phyloP scores from a whole-genome alignment of 2,113 vertebrate species.

The Onychostoma macrolepis region DNA sequence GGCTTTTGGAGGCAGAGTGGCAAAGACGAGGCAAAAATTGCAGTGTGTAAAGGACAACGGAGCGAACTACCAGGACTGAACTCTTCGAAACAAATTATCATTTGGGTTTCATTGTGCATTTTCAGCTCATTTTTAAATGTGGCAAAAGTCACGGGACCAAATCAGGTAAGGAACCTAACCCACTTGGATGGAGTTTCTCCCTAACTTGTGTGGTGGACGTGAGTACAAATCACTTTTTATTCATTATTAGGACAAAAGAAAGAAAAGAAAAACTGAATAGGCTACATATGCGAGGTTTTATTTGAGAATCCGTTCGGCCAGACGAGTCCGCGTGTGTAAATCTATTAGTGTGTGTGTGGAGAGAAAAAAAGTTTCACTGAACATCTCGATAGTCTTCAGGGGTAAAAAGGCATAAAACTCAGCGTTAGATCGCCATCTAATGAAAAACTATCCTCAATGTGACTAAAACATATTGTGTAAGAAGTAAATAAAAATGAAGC shows the following conservation, averaged over 20 bases:
- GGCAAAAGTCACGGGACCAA: background rate
- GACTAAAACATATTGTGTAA: background rate
- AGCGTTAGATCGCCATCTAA: constrained; percentile 21
- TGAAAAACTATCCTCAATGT: constrained; percentile 1
- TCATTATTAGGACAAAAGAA: background rate
- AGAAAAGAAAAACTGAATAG: background rate
- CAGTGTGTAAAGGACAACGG: constrained; percentile 19
- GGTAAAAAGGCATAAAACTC: background rate
- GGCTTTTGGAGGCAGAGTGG: constrained; percentile 53
- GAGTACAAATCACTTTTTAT: constrained; percentile 19
- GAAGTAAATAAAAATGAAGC: background rate
- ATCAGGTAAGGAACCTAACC: background rate
- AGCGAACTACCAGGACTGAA: background rate
- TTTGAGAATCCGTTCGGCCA: background rate
- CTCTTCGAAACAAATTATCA: background rate
- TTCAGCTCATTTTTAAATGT: background rate
- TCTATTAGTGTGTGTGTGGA: background rate
- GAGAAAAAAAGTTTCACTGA: background rate
- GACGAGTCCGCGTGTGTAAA: background rate
- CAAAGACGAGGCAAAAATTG: constrained; percentile 41
- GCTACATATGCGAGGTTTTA: background rate
- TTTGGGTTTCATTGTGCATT: background rate
- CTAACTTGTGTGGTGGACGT: background rate
- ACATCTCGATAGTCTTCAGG: constrained; percentile 1
- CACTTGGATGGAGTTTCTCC: constrained; percentile 16